Percentiles rank a stretch among this genome's conserved stretches.
phyloP scores from a whole-genome alignment of 2,113 vertebrate genomes.

The Pterocles gutturalis region DNA sequence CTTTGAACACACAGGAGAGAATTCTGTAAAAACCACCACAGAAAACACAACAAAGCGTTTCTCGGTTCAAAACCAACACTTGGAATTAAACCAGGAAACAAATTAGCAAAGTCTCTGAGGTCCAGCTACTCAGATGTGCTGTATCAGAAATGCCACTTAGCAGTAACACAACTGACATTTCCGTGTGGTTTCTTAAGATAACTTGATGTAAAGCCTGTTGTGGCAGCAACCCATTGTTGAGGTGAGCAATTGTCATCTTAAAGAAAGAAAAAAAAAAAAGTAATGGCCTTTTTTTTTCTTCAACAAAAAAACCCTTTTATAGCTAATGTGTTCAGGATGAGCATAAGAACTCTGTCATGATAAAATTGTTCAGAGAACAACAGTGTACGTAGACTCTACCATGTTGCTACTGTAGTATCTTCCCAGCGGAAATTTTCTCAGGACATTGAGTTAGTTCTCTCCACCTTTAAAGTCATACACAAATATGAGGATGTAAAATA shows the following conservation, averaged over 20 bases:
- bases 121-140: constrained; percentile 13
- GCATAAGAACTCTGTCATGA: neutral
- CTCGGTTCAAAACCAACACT: neutral
- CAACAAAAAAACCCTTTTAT: neutral
- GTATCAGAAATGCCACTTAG: constrained; percentile 1
- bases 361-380: neutral
- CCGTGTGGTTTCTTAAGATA: constrained; percentile 6
- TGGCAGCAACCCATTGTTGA: neutral
- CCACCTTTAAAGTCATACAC: neutral
- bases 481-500: neutral
- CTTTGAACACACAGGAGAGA: neutral
- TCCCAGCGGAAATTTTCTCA: neutral
- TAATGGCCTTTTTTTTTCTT: too few species aligned
- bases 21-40: neutral
- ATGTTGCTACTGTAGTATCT: neutral
- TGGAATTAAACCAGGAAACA: constrained; percentile 36
- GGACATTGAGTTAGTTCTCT: neutral
- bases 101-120: constrained; percentile 12
- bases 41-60: neutral
- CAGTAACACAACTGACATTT: constrained; percentile 7
- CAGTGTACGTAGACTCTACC: neutral
- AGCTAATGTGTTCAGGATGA: neutral
- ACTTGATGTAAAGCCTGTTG: neutral
- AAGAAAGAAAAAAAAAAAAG: neutral
- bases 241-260: neutral